Base-by-base conservation (phyloP, 2,797 vertebrate species). In the Helostoma temminkii region DNA sequence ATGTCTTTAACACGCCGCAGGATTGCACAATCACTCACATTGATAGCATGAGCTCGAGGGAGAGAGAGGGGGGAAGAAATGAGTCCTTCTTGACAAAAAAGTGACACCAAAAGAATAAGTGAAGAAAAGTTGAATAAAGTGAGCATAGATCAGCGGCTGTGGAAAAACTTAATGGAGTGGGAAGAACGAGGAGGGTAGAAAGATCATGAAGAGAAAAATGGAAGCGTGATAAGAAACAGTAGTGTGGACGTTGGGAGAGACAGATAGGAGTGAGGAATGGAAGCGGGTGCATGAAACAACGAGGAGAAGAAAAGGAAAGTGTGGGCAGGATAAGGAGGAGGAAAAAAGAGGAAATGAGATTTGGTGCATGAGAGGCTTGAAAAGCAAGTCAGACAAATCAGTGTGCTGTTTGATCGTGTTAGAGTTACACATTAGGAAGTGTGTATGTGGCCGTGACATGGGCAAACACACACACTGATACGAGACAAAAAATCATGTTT, bases 1-100 rank as follows among this genome's bases (percentile, higher is more conserved):
- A 84, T 91, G 88, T 87, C 87, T 86, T 83, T 82, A 87, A 89
- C 88, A 80, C 67, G 65, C 86, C n/a, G 56, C 80, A 26, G 81
- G 84, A 86, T 89, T 85, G 83, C 88, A 89, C 85, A 90, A 90
- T 90, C 84, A 83, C 84, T 90, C 89, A 90, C 88, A 88, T 85
- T 91, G 91, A 92, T 88, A 81, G 88, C 54, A 11, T 43, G 74
- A 80, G 63, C 66, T 36, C 16, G 50, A 53, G 45, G n/a, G 48
- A 61, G 32, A 16, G 55, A 14, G 24, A 16, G 58, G 9, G 24
- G 60, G 75, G 64, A 26, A 63, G 58, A 70, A 80, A 71, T 54
- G 37, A 42, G 57, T 48, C 63, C 74, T 21, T 47, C 18, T 21
- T 25, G 24, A 9, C 41, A 59, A 56, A 62, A 60, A 57, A 50